phyloP scores from a whole-genome alignment of 1,140 invertebrate species.

The Drosophila pruinosa region DNA sequence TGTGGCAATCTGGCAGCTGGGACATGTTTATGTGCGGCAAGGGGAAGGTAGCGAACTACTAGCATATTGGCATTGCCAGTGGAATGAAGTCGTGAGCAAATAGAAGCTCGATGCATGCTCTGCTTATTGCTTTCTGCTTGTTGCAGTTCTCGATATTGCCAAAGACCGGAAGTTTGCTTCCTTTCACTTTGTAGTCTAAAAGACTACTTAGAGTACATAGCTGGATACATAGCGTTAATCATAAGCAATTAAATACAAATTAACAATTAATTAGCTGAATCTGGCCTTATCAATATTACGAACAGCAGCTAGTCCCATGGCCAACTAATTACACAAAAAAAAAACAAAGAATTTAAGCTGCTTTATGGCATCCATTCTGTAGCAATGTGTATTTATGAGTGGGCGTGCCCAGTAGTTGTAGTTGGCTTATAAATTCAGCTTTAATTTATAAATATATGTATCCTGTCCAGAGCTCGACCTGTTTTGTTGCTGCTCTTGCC shows the following conservation, averaged over 20 bases:
- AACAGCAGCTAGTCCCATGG: neutral
- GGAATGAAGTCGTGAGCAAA: conserved; percentile 23
- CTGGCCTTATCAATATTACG: neutral
- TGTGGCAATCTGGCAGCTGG: conserved; percentile 35
- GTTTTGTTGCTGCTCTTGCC: neutral
- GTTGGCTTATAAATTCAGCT: neutral
- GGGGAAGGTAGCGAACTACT: conserved; percentile 3
- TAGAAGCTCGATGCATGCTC: neutral
- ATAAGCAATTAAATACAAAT: conserved; percentile 6
- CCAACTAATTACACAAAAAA: conserved; percentile 1
- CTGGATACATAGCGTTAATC: neutral
- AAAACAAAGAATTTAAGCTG: conserved; percentile 7
- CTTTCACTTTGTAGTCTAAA: neutral
- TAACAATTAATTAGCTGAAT: conserved; percentile 13
- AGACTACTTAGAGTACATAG: neutral
- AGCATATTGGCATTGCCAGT: conserved; percentile 8
- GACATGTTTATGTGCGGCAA: conserved; percentile 27
- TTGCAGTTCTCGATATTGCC: conserved; percentile 24
- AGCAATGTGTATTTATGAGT: neutral
- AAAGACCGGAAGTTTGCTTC: neutral
- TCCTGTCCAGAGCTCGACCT: neutral
- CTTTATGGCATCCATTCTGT: neutral
- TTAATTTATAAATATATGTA: neutral
- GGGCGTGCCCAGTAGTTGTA: neutral
- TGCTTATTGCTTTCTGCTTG: conserved; percentile 26